phyloP scores from a whole-genome alignment of 2,113 vertebrate genomes.

The Vulpes vulpes region DNA sequence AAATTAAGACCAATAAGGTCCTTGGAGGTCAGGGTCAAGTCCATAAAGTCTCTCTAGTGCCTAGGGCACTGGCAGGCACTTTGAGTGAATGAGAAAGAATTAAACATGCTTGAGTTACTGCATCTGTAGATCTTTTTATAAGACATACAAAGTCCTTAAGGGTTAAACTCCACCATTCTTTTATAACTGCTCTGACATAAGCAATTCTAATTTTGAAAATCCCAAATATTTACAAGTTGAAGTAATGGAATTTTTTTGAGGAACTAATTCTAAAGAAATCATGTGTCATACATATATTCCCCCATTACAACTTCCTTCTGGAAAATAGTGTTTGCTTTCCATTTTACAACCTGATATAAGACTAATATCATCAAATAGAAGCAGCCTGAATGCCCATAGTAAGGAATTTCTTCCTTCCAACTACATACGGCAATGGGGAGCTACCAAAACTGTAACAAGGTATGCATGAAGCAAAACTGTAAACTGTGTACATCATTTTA shows the following conservation, averaged over 20 bases:
- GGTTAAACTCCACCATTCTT: conserved; percentile 8
- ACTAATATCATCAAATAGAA: neutral
- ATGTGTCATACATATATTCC: neutral
- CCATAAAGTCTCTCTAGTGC: neutral
- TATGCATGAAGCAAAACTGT: neutral
- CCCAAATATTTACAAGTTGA: neutral
- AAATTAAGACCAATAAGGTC: neutral
- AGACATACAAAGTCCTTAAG: neutral
- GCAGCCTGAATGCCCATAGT: neutral
- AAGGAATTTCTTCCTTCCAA: neutral
- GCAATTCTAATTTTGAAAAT: neutral
- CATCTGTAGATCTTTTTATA: neutral
- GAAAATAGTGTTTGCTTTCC: neutral
- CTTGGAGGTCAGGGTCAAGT: neutral
- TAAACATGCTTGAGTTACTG: neutral
- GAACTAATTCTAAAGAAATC: conserved; percentile 27
- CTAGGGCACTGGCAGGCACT: neutral
- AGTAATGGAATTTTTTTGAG: neutral
- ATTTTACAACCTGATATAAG: conserved; percentile 18
- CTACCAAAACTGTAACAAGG: neutral
- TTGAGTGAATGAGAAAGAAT: neutral
- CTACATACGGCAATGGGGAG: neutral
- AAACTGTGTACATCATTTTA: neutral
- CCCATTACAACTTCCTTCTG: neutral
- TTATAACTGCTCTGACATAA: conserved; percentile 43